A percentile compares a stretch with the other conserved stretches of the same genome.
phyloP scores from a whole-genome alignment of 2,113 vertebrate genomes.

The Pionites leucogaster region DNA sequence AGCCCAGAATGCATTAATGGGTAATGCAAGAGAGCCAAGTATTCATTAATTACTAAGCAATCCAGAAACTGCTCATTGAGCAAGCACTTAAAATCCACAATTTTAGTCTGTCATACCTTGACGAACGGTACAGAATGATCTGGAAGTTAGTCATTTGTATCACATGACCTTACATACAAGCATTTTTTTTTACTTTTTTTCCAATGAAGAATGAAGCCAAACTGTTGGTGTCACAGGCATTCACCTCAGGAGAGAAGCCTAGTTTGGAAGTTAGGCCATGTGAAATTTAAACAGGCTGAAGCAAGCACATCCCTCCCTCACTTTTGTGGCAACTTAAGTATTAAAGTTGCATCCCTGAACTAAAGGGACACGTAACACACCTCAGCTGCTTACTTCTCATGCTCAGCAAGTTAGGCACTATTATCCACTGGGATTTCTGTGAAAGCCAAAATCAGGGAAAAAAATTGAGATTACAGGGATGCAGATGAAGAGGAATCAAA shows the following conservation, averaged over 20 bases:
- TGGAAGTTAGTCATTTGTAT: not conserved
- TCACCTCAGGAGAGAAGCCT: not conserved
- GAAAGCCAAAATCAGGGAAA: not conserved
- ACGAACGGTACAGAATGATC: not conserved
- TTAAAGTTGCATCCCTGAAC: not conserved
- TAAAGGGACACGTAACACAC: not conserved
- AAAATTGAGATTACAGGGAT: not conserved
- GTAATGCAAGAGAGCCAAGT: not conserved
- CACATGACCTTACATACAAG: not conserved
- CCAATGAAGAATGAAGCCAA: not conserved
- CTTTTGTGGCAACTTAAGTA: not conserved
- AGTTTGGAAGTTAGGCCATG: not conserved
- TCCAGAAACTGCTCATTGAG: not conserved
- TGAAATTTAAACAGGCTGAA: not conserved
- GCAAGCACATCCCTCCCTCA: not conserved
- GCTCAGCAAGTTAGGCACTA: not conserved
- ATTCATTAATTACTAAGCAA: conserved; percentile 20
- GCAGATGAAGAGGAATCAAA: not conserved
- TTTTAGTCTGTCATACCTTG: not conserved
- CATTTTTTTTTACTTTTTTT: not conserved
- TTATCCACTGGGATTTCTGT: not conserved
- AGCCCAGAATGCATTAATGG: not conserved
- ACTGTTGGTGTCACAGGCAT: not conserved
- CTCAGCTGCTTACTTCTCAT: not conserved
- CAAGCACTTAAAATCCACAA: conserved; percentile 7